Conservation (phyloP, 2,113 vertebrate species). For the Gnathonemus echidnorhynchus region DNA sequence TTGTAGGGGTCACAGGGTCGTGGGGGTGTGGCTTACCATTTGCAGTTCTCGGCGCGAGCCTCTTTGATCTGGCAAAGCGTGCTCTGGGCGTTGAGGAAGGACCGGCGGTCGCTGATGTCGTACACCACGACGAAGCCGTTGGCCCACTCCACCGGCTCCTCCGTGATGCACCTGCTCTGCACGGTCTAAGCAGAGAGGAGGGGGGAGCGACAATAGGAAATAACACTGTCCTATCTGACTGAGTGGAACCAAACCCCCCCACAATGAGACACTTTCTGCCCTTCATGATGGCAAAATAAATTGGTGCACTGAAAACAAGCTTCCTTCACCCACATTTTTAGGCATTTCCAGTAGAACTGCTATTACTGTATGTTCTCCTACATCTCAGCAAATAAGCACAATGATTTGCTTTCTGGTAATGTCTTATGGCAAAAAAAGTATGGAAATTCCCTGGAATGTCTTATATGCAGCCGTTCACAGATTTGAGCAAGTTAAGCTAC, state of each 20-base stretch:
- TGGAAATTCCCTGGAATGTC: background rate
- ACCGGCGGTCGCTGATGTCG: slow-evolving; percentile 59
- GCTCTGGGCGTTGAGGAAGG: slow-evolving; percentile 61
- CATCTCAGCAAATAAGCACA: background rate
- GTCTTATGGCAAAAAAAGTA: background rate
- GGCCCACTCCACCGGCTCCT: slow-evolving; percentile 64
- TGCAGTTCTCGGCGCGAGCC: slow-evolving; percentile 51
- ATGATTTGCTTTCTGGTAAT: background rate
- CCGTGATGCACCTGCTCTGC: slow-evolving; percentile 52
- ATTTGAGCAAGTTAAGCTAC: background rate
- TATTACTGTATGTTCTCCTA: background rate
- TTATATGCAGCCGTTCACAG: background rate
- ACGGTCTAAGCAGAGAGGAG: slow-evolving; percentile 39
- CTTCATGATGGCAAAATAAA: background rate
- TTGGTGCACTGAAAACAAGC: background rate
- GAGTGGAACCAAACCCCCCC: background rate
- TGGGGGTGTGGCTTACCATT: slow-evolving; percentile 52
- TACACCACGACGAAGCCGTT: slow-evolving; percentile 67
- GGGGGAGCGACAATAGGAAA: background rate
- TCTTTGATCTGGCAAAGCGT: slow-evolving; percentile 60
- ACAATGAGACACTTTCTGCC: background rate
- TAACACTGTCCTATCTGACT: slow-evolving; percentile 9
- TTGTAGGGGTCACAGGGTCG: background rate
- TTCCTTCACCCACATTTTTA: background rate
- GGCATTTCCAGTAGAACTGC: background rate